Conservation (phyloP, 2,888 invertebrate species). For the Rhamphomyia laevipes region DNA sequence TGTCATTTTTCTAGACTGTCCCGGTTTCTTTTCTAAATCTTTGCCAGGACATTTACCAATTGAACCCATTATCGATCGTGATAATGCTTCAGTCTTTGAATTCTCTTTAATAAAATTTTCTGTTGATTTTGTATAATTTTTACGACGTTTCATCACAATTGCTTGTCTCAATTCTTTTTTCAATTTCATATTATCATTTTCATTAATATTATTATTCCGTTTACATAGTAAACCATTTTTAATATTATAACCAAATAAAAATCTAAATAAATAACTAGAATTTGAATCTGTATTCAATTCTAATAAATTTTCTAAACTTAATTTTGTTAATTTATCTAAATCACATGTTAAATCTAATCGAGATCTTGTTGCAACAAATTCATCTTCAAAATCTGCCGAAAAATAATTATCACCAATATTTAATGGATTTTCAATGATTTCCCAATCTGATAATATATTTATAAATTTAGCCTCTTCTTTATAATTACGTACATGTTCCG, state of each 20-base stretch:
- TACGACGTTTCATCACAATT: too few species aligned
- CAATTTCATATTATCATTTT: not conserved
- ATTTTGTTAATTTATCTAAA: slow-evolving; percentile 16
- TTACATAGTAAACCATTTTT: slow-evolving; percentile 20
- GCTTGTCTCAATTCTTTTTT: not conserved
- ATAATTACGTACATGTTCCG: slow-evolving; percentile 32
- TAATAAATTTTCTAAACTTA: too few species aligned
- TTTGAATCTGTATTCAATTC: not conserved
- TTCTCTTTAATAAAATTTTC: slow-evolving; percentile 11
- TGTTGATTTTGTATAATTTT: too few species aligned
- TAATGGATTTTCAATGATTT: slow-evolving; percentile 27
- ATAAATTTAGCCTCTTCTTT: slow-evolving; percentile 31
- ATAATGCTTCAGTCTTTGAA: slow-evolving; percentile 30
- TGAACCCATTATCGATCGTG: slow-evolving; percentile 32
- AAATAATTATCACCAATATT: slow-evolving; percentile 23
- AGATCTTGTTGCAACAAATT: slow-evolving; percentile 9
- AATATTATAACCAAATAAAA: not conserved
- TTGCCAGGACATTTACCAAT: slow-evolving; percentile 27
- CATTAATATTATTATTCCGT: not conserved
- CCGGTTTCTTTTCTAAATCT: slow-evolving; percentile 8
- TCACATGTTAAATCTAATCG: slow-evolving; percentile 10
- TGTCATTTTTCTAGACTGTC: not conserved
- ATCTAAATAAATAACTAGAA: not conserved
- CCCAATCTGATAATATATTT: slow-evolving; percentile 34
- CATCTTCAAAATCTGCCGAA: slow-evolving; percentile 33